Evolutionary conservation across 23 tunicate genomes (phyloP).

Genomic region (Aplidium turbinatum): DNA sequence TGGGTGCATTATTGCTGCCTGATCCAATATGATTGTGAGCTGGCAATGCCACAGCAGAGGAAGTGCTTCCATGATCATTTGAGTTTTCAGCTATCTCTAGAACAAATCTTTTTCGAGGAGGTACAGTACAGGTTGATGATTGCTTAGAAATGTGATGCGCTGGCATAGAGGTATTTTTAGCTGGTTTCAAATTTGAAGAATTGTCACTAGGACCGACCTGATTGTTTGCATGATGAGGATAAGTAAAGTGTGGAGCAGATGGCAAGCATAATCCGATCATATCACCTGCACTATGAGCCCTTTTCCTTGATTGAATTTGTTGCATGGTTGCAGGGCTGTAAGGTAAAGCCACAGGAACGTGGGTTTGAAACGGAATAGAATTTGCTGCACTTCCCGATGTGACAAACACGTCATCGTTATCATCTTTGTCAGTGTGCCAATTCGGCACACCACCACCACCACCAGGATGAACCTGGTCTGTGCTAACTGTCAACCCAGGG

Average conservation of each 20-base stretch:
- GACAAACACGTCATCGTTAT: conserved; percentile 51
- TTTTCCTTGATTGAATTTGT: conserved; percentile 26
- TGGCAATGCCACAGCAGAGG: too few species aligned
- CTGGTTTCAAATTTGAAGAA: too few species aligned
- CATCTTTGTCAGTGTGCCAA: conserved; percentile 1
- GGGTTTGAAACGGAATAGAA: background rate
- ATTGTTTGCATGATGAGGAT: too few species aligned
- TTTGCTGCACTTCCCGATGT: background rate
- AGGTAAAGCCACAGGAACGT: background rate
- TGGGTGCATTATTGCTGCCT: too few species aligned
- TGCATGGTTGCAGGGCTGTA: conserved; percentile 24
- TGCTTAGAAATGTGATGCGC: too few species aligned
- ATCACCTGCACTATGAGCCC: conserved; percentile 70
- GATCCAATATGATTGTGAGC: too few species aligned
- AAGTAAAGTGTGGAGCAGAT: background rate
- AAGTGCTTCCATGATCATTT: too few species aligned
- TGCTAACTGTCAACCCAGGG: background rate
- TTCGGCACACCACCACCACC: background rate
- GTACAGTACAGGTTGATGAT: too few species aligned
- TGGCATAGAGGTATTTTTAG: too few species aligned
- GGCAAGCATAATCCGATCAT: conserved; percentile 27
- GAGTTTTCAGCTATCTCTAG: too few species aligned
- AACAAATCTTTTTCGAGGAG: too few species aligned
- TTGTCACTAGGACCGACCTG: too few species aligned
- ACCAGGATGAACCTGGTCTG: background rate